Evolutionary conservation across 2,888 invertebrate genomes (phyloP), one percentile per base, ranked within the genome.

Genomic region (Callyntrura sp.): DNA sequence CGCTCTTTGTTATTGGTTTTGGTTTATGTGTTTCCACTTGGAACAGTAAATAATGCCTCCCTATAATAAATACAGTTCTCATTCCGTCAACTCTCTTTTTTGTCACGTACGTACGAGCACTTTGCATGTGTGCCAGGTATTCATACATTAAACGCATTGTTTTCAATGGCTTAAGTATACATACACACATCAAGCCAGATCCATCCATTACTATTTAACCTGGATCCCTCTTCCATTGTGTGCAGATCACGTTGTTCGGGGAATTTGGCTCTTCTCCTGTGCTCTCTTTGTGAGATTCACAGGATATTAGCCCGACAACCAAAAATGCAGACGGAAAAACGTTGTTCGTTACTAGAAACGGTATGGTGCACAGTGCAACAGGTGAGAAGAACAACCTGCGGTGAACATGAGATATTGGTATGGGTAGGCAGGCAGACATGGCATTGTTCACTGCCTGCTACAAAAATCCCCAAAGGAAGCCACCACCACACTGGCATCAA

Each of bases 341-440:
- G 35, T 35, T 20, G 25, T 48, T 51, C 2, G 43, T 78, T 35
- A 35, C 35, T 45, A 23, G n/a, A 14, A 11, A 48, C 20, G 43
- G 20, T 11, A 8, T 23, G 45, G 3, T 62, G 62, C 28, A 28
- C 51, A 28, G 51, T 62, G 78, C 85, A 85, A 85, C 85, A 85
- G 85, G 85, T 84, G 84, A 51, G 84, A 68, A 84, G 17, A 84
- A 45, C 85, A 85, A 85, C 76, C 85, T 85, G 84, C 43, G 43
- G 57, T 57, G 48, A 76, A 23, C n/a, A 35, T 17, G 17, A 68
- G 28, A 23, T 25, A 28, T 17, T 35, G 17, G 17, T 43, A 65
- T 28, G 20, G n/a, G 2, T 9, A 25, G 2, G 25, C 25, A 2
- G 11, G 23, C 62, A 23, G 11, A 35, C 35, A 17, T 43, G 11